phyloP scores from a whole-genome alignment of 2,113 vertebrate genomes.

The Lepidothrix coronata region DNA sequence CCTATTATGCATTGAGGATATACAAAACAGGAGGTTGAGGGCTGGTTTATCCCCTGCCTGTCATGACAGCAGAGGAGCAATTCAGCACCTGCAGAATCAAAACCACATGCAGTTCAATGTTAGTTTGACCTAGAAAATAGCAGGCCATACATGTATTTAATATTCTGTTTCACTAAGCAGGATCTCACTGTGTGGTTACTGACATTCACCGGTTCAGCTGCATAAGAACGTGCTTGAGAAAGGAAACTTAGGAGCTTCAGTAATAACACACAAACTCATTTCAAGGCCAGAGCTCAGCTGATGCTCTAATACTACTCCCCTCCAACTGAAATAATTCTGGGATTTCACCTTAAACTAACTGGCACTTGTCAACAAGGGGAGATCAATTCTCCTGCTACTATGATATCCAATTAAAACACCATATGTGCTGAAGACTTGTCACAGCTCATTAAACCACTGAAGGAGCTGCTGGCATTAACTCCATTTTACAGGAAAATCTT shows the following conservation, averaged over 20 bases:
- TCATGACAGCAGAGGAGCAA: not conserved
- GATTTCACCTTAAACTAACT: not conserved
- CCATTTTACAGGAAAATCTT: not conserved
- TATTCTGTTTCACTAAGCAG: not conserved
- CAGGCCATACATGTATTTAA: not conserved
- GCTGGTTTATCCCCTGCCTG: not conserved
- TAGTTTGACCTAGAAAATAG: not conserved
- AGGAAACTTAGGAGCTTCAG: not conserved
- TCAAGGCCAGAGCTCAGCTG: not conserved
- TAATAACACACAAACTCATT: not conserved
- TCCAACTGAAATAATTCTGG: not conserved
- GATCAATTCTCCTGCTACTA: slow-evolving; percentile 10
- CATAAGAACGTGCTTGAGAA: not conserved
- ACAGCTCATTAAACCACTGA: slow-evolving; percentile 24
- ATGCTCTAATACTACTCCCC: not conserved
- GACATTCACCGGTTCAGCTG: not conserved
- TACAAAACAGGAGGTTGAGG: not conserved
- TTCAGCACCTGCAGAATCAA: not conserved
- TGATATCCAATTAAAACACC: slow-evolving; percentile 31
- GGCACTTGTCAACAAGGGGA: not conserved
- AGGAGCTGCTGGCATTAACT: slow-evolving; percentile 7
- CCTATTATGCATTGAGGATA: not conserved
- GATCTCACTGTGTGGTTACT: not conserved
- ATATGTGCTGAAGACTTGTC: not conserved
- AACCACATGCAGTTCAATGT: not conserved